phyloP scores from a whole-genome alignment of 2,888 invertebrate species.

The Troglohyphantes excavatus region DNA sequence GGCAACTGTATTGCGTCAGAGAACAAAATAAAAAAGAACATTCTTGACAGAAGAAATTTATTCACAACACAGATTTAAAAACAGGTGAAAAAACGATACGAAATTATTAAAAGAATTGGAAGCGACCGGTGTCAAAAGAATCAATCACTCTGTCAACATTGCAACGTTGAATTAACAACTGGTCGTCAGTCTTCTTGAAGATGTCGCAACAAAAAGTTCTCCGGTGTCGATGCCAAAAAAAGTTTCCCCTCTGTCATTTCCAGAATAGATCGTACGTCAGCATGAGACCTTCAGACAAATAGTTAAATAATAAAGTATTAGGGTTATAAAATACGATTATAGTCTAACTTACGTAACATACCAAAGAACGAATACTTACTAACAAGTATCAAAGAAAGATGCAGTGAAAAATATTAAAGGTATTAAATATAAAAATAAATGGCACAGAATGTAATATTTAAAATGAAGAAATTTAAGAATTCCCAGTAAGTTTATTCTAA shows the following conservation, averaged over 20 bases:
- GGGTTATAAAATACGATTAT: background rate
- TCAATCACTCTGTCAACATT: background rate
- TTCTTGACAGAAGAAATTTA: background rate
- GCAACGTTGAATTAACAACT: background rate
- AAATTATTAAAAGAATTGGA: constrained; percentile 4
- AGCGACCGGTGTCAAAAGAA: background rate
- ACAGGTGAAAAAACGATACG: background rate
- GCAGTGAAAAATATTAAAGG: no score
- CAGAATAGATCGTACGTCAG: background rate
- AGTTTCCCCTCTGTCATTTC: background rate
- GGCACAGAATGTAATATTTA: no score
- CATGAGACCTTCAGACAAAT: background rate
- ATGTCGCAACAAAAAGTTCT: background rate
- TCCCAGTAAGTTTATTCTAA: no score
- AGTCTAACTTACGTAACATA: background rate
- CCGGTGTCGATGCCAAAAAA: background rate
- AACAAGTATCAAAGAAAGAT: no score
- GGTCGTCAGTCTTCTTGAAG: background rate
- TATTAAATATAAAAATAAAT: no score
- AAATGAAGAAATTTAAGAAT: no score
- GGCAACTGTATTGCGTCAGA: background rate
- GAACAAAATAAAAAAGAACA: background rate
- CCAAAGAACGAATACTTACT: no score
- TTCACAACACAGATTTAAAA: background rate
- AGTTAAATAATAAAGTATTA: background rate